phyloP scores from a whole-genome alignment of 2,888 invertebrate species.

The Phaedon cochleariae region DNA sequence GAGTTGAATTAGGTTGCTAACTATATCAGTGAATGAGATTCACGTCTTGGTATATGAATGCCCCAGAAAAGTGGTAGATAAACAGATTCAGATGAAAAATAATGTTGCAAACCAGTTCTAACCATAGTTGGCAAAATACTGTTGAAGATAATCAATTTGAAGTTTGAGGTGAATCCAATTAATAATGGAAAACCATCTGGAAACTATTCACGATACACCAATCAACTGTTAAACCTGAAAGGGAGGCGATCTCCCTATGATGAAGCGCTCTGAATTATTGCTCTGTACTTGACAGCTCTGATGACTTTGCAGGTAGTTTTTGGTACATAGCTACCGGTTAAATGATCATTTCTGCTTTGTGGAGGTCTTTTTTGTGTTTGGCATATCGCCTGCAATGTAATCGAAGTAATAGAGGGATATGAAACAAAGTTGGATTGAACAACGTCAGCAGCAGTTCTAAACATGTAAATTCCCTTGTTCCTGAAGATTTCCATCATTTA shows the following conservation, averaged over 20 bases:
- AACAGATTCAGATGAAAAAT: no score
- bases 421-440: background rate
- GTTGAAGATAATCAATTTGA: no score
- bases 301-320: conserved; percentile 41
- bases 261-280: conserved; percentile 33
- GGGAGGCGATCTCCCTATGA: conserved; percentile 27
- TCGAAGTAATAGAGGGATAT: conserved; percentile 12
- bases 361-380: background rate
- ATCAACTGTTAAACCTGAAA: conserved; percentile 41
- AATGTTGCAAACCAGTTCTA: no score
- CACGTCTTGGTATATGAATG: no score
- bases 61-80: no score
- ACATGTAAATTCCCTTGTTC: no score
- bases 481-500: no score
- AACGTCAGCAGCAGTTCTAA: background rate
- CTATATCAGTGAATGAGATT: no score
- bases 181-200: conserved; percentile 36
- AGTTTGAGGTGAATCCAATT: no score
- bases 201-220: no score
- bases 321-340: conserved; percentile 33
- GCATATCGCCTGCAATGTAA: conserved; percentile 12
- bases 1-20: no score
- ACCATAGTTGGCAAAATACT: no score
- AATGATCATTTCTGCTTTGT: conserved; percentile 28
- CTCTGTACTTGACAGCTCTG: conserved; percentile 38